Base-by-base conservation (phyloP, 2,797 vertebrate genomes). In the Sebastes jordani region DNA sequence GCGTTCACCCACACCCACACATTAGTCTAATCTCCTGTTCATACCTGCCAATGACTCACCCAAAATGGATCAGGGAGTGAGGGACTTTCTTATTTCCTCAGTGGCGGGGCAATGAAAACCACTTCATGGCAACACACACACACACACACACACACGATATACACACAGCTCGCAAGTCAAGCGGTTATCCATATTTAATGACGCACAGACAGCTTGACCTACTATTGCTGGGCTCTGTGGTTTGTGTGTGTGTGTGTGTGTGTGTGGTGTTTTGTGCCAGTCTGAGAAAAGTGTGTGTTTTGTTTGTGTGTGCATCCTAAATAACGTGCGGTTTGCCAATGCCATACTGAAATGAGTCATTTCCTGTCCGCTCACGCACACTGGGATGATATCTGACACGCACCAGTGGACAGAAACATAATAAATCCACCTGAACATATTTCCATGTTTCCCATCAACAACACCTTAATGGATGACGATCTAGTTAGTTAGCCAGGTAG, bases 101-200 rank as follows among this genome's bases (percentile, higher is more conserved):
- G 81, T 82, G 84, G 74, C 66, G 62, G 59, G 38, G 42, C 66
- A 71, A 82, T 82, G 54, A 86, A 86, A 83, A 79, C 2, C 74
- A 76, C 71, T 76, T 88, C 55, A 59, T 10, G 65, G 70, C 71
- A 55, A 74, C 72, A 80, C 27, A 71, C 64, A 73, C 27, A 38
- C 71, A 60, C 71, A 60, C 38, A 38, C 29, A 73, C 27, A 80
- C 58, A 65, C 25, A 34, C 65, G 6, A 66, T 27, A 69, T 30
- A 69, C 81, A 80, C 76, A 73, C 52, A 18, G 27, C 88, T 63
- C 52, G 74, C 30, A 23, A 86, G 80, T 85, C 81, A 91, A 89
- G 83, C 10, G 38, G 71, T 68, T 82, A 88, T 94, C 74, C 84
- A 94, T 94, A 90, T 93, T 94, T 92, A 92, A 94, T 92, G 87